Conservation (phyloP, 1,140 invertebrate species). For the Ephestia elutella region DNA sequence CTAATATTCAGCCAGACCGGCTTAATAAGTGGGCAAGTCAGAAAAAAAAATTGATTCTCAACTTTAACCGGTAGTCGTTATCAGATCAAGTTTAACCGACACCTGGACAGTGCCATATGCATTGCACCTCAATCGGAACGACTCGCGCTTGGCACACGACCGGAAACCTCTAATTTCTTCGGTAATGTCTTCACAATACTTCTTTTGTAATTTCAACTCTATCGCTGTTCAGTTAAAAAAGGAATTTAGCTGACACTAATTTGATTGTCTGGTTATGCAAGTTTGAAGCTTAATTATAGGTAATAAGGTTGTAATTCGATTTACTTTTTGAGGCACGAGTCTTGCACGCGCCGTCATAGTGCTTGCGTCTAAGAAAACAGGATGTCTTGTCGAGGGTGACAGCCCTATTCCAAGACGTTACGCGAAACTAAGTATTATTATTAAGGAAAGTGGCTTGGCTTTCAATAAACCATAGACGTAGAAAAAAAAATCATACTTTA, state of each 20-base stretch:
- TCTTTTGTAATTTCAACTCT: not conserved
- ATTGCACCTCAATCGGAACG: slow-evolving; percentile 32
- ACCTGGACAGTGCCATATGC: slow-evolving; percentile 20
- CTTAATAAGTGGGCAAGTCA: too few relatives aligned
- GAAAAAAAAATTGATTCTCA: not conserved
- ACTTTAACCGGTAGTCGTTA: not conserved
- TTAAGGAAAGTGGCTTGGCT: not conserved
- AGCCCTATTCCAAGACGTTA: slow-evolving; percentile 51
- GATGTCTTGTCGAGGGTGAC: slow-evolving; percentile 53
- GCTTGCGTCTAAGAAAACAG: slow-evolving; percentile 38
- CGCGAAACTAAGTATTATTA: not conserved
- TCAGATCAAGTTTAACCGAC: slow-evolving; percentile 11
- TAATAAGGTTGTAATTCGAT: not conserved
- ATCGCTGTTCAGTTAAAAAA: not conserved
- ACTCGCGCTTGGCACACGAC: slow-evolving; percentile 59
- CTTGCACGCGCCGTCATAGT: slow-evolving; percentile 45
- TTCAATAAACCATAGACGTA: too few relatives aligned
- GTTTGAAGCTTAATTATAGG: slow-evolving; percentile 13
- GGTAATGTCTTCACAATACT: not conserved
- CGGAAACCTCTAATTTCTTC: slow-evolving; percentile 57
- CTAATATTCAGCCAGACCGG: too few relatives aligned
- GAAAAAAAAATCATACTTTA: too few relatives aligned
- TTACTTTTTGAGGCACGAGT: not conserved
- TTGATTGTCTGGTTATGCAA: slow-evolving; percentile 6
- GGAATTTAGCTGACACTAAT: not conserved